These are phyloP conservation scores for Apamea anceps DNA, from an alignment of 2,888 invertebrate genomes.

Conservation along the genomic window DNA sequence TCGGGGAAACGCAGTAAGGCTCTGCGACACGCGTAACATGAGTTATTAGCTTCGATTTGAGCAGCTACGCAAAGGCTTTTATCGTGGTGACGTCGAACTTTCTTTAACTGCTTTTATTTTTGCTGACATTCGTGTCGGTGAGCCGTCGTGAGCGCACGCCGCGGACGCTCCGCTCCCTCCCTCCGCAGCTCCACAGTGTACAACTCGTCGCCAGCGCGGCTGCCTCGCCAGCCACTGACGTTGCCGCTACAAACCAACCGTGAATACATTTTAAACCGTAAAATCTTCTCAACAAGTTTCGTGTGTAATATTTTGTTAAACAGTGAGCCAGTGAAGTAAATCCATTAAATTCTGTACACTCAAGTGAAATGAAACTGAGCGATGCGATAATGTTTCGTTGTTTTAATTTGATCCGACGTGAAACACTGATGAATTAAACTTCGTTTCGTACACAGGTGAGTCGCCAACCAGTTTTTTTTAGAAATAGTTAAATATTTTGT, in stretches of 20 bases:
- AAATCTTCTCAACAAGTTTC: slow-evolving; percentile 71
- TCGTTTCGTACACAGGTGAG: slow-evolving; percentile 68
- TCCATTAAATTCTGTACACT: slow-evolving; percentile 68
- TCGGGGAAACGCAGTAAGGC: slow-evolving; percentile 75
- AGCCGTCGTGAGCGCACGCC: slow-evolving; percentile 82
- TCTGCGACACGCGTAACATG: slow-evolving; percentile 76
- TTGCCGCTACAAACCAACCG: slow-evolving; percentile 78
- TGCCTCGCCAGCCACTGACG: slow-evolving; percentile 68
- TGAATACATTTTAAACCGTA: slow-evolving; percentile 79
- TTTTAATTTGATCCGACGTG: slow-evolving; percentile 76
- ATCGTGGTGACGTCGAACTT: slow-evolving; percentile 85
- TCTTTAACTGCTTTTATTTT: slow-evolving; percentile 85
- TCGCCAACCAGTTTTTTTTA: slow-evolving; percentile 33
- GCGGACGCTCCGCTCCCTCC: slow-evolving; percentile 56
- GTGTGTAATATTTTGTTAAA: slow-evolving; percentile 71
- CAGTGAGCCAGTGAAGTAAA: slow-evolving; percentile 75
- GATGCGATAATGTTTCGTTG: slow-evolving; percentile 81
- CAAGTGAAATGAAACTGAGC: slow-evolving; percentile 82
- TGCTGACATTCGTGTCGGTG: slow-evolving; percentile 74
- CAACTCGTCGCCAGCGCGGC: slow-evolving; percentile 68
- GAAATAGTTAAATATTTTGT: neutral
- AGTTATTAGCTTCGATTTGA: slow-evolving; percentile 82
- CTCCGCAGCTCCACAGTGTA: slow-evolving; percentile 39
- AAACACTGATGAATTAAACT: slow-evolving; percentile 69
- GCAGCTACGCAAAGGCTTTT: slow-evolving; percentile 83